Evolutionary conservation across 2,797 vertebrate genomes (phyloP).

Genomic region (Enteromius paludinosus): DNA sequence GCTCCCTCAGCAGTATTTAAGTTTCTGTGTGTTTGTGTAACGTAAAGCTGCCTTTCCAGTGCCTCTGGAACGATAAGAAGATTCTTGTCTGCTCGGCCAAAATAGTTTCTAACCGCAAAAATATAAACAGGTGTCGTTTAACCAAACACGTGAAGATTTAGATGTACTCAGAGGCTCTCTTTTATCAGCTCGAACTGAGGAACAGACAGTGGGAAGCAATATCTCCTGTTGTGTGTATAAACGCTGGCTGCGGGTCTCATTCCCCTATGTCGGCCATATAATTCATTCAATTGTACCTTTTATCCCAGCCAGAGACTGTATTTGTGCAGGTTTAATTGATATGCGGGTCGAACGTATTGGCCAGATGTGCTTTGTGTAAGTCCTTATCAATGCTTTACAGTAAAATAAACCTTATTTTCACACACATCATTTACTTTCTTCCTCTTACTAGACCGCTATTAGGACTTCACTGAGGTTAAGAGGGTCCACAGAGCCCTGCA

Average conservation of each 20-base stretch:
- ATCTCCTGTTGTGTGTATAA: slow-evolving; percentile 45
- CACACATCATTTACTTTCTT: not conserved
- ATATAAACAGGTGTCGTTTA: slow-evolving; percentile 48
- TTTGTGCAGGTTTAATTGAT: slow-evolving; percentile 14
- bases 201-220: slow-evolving; percentile 48
- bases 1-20: slow-evolving; percentile 7
- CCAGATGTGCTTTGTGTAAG: slow-evolving; percentile 19
- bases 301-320: slow-evolving; percentile 5
- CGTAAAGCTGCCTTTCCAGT: slow-evolving; percentile 29
- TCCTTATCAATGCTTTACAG: slow-evolving; percentile 1
- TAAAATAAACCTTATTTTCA: not conserved
- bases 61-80: slow-evolving; percentile 46
- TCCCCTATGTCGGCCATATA: not conserved
- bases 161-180: slow-evolving; percentile 15
- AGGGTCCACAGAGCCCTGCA: slow-evolving; percentile 33
- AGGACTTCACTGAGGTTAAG: slow-evolving; percentile 41
- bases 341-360: not conserved
- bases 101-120: slow-evolving; percentile 49
- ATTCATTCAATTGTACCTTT: slow-evolving; percentile 10
- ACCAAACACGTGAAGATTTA: slow-evolving; percentile 48
- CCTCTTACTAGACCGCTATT: not conserved
- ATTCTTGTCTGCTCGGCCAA: slow-evolving; percentile 36
- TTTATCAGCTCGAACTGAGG: slow-evolving; percentile 37
- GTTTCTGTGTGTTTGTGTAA: slow-evolving; percentile 33
- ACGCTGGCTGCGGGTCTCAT: slow-evolving; percentile 33